Evolutionary conservation across 1,140 invertebrate genomes (phyloP).

Genomic region (Patella vulgata): DNA sequence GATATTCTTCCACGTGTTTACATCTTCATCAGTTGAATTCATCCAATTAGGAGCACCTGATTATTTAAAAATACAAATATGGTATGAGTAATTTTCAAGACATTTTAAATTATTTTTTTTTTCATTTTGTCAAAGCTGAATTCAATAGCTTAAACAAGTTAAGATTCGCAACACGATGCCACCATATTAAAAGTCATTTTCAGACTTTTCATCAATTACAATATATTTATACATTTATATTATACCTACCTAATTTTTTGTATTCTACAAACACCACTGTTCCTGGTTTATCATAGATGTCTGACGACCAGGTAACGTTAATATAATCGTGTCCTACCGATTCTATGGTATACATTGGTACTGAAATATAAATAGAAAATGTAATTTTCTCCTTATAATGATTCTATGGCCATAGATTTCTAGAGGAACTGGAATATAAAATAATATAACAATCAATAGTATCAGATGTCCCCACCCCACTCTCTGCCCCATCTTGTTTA

Average conservation of each 20-base stretch:
- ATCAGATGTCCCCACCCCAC: no score
- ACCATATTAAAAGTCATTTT: no score
- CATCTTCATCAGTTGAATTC: conserved; percentile 50
- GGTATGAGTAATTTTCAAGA: no score
- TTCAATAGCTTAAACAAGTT: no score
- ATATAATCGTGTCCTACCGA: conserved; percentile 73
- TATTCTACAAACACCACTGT: conserved; percentile 94
- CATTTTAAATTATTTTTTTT: not conserved
- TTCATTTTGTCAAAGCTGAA: no score
- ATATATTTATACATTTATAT: not conserved
- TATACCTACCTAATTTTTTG: conserved; percentile 62
- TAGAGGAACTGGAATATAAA: no score
- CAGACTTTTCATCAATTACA: no score
- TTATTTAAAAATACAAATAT: no score
- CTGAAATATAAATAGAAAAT: conserved; percentile 74
- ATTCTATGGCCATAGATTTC: no score
- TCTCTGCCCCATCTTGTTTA: not conserved
- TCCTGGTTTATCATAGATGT: conserved; percentile 72
- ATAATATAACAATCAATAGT: no score
- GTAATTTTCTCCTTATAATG: no score
- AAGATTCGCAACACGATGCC: no score
- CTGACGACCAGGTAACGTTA: conserved; percentile 81
- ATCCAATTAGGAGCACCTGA: conserved; percentile 55
- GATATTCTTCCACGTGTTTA: conserved; percentile 68
- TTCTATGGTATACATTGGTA: conserved; percentile 81